Conservation (phyloP, 2,888 invertebrate genomes). For the Dasysyrphus albostriatus region DNA sequence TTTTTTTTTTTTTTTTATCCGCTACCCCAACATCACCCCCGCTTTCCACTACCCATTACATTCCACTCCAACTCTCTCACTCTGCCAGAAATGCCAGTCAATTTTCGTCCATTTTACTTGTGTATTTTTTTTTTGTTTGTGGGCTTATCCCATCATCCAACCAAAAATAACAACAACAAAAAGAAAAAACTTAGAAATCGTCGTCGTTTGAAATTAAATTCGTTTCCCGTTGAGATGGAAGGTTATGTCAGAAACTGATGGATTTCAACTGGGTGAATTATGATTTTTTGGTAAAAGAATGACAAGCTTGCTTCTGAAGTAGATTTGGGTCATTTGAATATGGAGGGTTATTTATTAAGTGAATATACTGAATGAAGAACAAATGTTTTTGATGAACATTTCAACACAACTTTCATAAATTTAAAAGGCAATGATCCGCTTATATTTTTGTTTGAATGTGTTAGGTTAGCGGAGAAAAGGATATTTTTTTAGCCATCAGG, state of each 20-base stretch:
- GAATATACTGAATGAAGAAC: conserved; percentile 23
- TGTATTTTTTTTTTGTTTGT: conserved; percentile 35
- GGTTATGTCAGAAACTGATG: conserved; percentile 49
- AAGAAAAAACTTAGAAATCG: conserved; percentile 47
- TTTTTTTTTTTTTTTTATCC: not conserved
- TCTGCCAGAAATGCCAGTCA: conserved; percentile 55
- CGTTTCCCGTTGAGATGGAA: conserved; percentile 37
- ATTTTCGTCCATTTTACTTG: conserved; percentile 49
- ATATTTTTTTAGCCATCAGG: too few relatives aligned
- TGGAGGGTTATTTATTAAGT: conserved; percentile 30
- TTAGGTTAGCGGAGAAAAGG: too few relatives aligned
- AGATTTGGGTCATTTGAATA: conserved; percentile 37
- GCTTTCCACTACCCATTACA: not conserved
- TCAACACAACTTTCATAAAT: not conserved
- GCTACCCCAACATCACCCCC: too few relatives aligned
- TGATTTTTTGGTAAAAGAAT: conserved; percentile 44
- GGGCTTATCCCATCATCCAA: conserved; percentile 39
- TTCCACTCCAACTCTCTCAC: not conserved
- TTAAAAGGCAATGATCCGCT: conserved; percentile 9
- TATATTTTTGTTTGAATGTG: not conserved
- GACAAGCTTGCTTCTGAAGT: conserved; percentile 34
- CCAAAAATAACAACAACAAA: not conserved
- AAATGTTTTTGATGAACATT: conserved; percentile 27
- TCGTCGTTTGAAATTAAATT: conserved; percentile 68
- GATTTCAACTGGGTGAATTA: conserved; percentile 56